Conservation (phyloP, 30 jellyfish, hydroid and myxozoan genomes). For the Aurelia sp. region DNA sequence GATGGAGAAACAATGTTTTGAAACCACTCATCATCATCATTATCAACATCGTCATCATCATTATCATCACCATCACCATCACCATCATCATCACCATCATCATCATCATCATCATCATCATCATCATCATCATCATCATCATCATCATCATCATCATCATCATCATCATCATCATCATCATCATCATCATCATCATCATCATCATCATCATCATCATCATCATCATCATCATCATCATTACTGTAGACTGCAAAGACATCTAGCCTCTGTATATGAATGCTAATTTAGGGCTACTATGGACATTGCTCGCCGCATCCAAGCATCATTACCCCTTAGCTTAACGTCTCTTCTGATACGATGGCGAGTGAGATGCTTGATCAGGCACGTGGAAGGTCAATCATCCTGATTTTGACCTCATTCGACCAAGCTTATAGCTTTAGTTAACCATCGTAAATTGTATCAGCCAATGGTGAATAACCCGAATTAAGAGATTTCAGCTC, state of each 20-base stretch:
- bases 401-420: too few relatives aligned
- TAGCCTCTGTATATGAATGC: background rate
- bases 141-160: background rate
- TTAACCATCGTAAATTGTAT: too few relatives aligned
- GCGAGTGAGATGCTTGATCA: too few relatives aligned
- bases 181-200: constrained; percentile 7
- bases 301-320: background rate
- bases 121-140: background rate
- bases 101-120: constrained; percentile 1
- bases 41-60: background rate
- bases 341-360: too few relatives aligned
- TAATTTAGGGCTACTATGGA: background rate
- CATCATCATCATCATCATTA: too few relatives aligned
- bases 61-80: background rate
- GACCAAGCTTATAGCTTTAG: too few relatives aligned
- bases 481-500: too few relatives aligned
- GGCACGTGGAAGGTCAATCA: too few relatives aligned
- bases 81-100: background rate
- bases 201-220: background rate
- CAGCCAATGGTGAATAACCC: too few relatives aligned
- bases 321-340: too few relatives aligned
- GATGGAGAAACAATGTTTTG: background rate
- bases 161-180: constrained; percentile 6
- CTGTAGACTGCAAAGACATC: background rate
- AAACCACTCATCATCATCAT: background rate